A percentile compares a stretch with the other conserved stretches of the same genome.
Evolutionary conservation across 2,888 invertebrate genomes (phyloP).

Genomic region (Mimachlamys varia): DNA sequence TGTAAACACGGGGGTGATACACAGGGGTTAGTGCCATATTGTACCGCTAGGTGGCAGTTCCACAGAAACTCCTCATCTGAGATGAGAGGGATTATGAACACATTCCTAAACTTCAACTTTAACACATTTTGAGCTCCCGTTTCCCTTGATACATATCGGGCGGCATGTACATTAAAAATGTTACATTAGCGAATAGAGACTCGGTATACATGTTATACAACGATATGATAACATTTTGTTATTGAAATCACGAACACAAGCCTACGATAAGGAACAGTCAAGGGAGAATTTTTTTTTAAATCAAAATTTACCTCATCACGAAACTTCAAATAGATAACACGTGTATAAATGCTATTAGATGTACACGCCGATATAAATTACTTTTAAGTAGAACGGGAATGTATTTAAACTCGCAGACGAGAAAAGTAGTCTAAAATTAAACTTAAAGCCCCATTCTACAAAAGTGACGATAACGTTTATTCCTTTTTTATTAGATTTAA

Average conservation of each 20-base stretch:
- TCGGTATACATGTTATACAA: not conserved
- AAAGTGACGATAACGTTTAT: not conserved
- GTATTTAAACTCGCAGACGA: not conserved
- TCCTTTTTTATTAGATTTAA: not conserved
- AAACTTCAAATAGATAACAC: not conserved
- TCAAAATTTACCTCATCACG: not conserved
- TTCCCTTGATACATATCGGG: not conserved
- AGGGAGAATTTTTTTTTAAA: not conserved
- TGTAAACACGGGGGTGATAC: not conserved
- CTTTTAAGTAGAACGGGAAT: not conserved
- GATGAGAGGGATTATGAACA: not conserved
- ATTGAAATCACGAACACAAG: not conserved
- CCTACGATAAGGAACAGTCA: not conserved
- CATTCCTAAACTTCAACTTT: not conserved
- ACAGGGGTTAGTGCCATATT: not conserved
- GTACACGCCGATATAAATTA: not conserved
- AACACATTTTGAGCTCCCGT: not conserved
- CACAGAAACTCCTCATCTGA: not conserved
- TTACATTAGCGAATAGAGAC: not conserved
- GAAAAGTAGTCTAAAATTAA: not conserved
- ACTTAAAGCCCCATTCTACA: not conserved
- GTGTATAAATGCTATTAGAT: not conserved
- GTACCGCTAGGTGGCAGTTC: not conserved
- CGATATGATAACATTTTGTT: slow-evolving; percentile 7
- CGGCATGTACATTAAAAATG: not conserved